Base-by-base conservation (phyloP, 2,113 vertebrate species). In the Dromaius novaehollandiae region DNA sequence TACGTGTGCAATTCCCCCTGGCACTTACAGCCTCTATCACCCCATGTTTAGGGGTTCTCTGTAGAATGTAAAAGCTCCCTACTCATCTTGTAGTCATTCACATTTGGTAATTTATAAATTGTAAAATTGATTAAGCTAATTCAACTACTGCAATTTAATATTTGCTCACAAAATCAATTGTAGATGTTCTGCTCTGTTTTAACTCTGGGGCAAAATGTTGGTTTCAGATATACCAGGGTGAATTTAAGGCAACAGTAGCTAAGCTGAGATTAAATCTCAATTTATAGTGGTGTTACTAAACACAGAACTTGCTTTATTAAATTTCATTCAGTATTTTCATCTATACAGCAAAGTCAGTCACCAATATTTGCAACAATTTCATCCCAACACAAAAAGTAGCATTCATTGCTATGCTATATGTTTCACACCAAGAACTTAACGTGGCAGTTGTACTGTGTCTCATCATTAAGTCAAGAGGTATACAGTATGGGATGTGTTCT, bases 241-340 rank as follows among this genome's bases (percentile, higher is more conserved):
- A 78, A 86, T 78, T 82, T 53, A 6, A 8, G 28, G 13, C 88
- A 42, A 64, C 46, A 81, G 83, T 55, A 71, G 19, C 36, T 13
- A 70, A 77, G 15, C 19, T 0, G 2, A 93, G 88, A 89, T 46
- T 93, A 91, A 90, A 88, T 76, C 64, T 86, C 93, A 74, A n/a
- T 82, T 95, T 93, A 26, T 79, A 86, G 80, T 81, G 44, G 24
- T 50, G 15, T 90, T 70, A 70, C 20, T 53, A 34, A 32, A 61
- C 34, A 81, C 36, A 81, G 22, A 77, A 63, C 88, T 0, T 81
- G 60, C 64, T 90, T 88, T 88, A 95, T 91, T 78, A 82, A 93
- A 88, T 78, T 68, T 84, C 64, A 60, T 64, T 86, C 64, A 84
- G 55, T 50, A 78, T 85, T 96, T 96, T 76, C 55, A 78, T 83